Base-by-base conservation (phyloP, 2,113 vertebrate genomes). In the Protobothrops mucrosquamatus region DNA sequence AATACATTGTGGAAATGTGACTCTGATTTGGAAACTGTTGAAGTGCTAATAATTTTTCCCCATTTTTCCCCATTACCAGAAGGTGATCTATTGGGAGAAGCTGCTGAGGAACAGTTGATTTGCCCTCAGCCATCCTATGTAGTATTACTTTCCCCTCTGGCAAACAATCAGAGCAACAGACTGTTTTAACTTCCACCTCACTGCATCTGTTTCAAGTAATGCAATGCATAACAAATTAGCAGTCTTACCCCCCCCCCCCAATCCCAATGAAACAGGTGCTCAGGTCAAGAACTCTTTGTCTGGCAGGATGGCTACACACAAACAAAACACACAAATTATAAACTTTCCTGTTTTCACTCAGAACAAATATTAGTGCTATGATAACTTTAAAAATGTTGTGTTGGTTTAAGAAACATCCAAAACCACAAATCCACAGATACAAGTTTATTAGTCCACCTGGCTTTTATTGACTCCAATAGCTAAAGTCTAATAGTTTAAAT, bases 201-300 rank as follows among this genome's bases (percentile, higher is more conserved):
- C 9, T 97, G 93, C 95, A 96, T 94, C 95, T 97, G 95, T 96
- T 97, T 94, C 95, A 95, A 96, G 39, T 69, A 92, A 95, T 24
- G 3, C 89, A 88, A 96, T 93, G 93, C 95, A 95, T 87, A 96
- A 61, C 88, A 97, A 97, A 97, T 97, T 96, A 97, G 92, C 93
- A 88, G 87, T 96, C 94, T 94, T 94, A n/a, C 14, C 94, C 93
- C 94, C 0, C 7, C 8, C 20, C 11, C 6, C 15, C n/a, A 88
- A 93, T 11, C 29, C 26, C 29, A 85, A 59, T 94, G 81, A 89
- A 93, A 96, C 96, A 97, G 95, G 92, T 97, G 94, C 95, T 97
- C 92, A 86, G 91, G 91, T 97, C 94, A 96, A 87, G 89, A 95
- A 91, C 88, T 96, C 94, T 95, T 94, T 94, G 96, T 95, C 89